Conservation (phyloP, 2,888 invertebrate genomes). For the Bombylius discolor region DNA sequence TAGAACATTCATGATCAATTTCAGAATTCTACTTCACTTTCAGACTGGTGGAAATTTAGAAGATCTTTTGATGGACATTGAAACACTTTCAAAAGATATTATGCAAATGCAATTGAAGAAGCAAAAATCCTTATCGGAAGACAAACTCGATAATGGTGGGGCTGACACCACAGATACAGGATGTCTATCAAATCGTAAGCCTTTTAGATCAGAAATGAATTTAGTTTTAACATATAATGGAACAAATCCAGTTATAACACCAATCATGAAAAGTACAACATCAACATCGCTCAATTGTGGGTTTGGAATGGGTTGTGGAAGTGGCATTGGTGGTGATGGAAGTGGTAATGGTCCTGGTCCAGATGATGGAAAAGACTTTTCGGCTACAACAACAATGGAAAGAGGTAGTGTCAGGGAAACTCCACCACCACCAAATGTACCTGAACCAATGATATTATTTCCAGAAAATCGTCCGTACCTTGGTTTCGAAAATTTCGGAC, state of each 20-base stretch:
- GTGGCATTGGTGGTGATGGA: not conserved
- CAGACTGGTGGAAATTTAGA: constrained; percentile 53
- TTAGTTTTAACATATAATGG: constrained; percentile 31
- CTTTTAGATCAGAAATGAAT: constrained; percentile 37
- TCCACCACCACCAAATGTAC: constrained; percentile 30
- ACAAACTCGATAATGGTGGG: constrained; percentile 4
- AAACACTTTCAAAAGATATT: constrained; percentile 41
- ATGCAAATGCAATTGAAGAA: constrained; percentile 31
- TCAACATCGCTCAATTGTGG: constrained; percentile 7
- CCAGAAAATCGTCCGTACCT: constrained; percentile 33
- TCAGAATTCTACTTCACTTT: not conserved
- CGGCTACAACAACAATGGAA: not conserved
- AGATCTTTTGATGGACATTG: constrained; percentile 54
- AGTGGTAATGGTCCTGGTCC: too few species aligned
- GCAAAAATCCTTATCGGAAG: constrained; percentile 19
- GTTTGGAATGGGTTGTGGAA: not conserved
- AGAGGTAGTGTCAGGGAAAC: constrained; percentile 1
- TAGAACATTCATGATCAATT: not conserved
- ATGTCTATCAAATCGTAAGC: constrained; percentile 22
- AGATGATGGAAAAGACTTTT: not conserved
- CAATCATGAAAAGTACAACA: constrained; percentile 3
- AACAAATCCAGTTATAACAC: constrained; percentile 23
- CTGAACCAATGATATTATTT: constrained; percentile 34
- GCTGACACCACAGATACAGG: not conserved
- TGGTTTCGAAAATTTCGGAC: constrained; percentile 30